Percentiles rank a stretch among this genome's conserved stretches.
Conservation (phyloP, 2,888 invertebrate genomes). For the Strigamia crassipes region DNA sequence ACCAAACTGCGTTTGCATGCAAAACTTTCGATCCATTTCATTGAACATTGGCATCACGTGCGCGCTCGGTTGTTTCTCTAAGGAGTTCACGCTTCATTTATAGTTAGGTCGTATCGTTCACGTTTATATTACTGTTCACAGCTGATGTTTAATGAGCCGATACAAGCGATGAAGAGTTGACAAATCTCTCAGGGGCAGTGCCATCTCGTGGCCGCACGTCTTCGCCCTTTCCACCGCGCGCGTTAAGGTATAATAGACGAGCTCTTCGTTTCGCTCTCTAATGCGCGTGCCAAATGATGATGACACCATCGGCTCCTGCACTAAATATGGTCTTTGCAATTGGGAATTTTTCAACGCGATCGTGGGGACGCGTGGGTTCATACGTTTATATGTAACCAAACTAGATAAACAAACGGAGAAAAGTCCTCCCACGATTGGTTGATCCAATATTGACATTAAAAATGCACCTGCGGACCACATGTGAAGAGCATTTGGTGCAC, state of each 20-base stretch:
- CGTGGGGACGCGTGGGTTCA: background rate
- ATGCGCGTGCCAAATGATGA: constrained; percentile 37
- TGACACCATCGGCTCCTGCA: background rate
- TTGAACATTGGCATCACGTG: constrained; percentile 29
- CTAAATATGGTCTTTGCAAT: background rate
- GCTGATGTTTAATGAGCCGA: constrained; percentile 27
- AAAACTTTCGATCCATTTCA: constrained; percentile 21
- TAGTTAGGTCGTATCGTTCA: constrained; percentile 25
- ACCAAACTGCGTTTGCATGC: background rate
- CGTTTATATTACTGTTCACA: constrained; percentile 31
- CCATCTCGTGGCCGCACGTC: background rate
- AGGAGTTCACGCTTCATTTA: background rate
- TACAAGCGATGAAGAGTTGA: constrained; percentile 22
- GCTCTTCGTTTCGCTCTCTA: background rate
- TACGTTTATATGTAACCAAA: background rate
- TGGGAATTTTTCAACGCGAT: background rate
- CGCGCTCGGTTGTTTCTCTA: background rate
- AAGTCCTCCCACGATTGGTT: background rate
- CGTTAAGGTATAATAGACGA: background rate
- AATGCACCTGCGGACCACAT: background rate
- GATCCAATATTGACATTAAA: background rate
- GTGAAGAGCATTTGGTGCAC: background rate
- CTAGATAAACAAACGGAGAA: background rate
- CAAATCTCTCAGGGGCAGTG: constrained; percentile 7
- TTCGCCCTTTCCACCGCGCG: background rate